Percentiles rank a stretch among this genome's conserved stretches.
Conservation (phyloP, 1,140 invertebrate genomes). For the Lamellibrachia luymesi region DNA sequence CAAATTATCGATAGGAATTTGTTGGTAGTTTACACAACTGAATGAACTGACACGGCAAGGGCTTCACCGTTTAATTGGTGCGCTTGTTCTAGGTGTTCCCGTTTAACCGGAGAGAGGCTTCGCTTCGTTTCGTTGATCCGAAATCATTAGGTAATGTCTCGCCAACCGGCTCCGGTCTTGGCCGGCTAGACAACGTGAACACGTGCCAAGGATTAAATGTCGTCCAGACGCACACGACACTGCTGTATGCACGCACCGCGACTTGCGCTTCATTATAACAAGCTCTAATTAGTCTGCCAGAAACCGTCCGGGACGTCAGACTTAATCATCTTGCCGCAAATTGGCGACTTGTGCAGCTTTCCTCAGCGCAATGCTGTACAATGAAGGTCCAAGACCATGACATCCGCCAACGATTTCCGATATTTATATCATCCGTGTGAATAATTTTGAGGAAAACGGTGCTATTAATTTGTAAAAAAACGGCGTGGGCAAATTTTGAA, state of each 20-base stretch:
- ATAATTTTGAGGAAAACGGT: not conserved
- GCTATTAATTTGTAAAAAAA: not conserved
- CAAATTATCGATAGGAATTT: no score
- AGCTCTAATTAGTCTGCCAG: not conserved
- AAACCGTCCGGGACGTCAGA: not conserved
- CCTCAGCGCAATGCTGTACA: not conserved
- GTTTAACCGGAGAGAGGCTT: not conserved
- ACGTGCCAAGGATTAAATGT: not conserved
- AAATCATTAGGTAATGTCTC: not conserved
- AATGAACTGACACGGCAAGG: no score
- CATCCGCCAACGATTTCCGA: not conserved
- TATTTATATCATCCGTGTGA: not conserved
- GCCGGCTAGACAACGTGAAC: not conserved
- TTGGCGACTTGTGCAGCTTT: not conserved
- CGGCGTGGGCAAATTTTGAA: not conserved
- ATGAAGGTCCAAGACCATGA: not conserved
- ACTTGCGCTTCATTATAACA: not conserved
- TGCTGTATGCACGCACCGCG: not conserved
- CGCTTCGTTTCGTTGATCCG: not conserved
- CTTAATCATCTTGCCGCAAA: not conserved
- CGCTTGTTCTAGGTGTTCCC: no score
- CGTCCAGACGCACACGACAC: not conserved
- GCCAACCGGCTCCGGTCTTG: not conserved
- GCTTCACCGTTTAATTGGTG: no score
- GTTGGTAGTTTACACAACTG: no score